These are phyloP conservation scores for Steinernema carpocapsae DNA, from an alignment of 2,888 invertebrate genomes.

Conservation along the genomic window DNA sequence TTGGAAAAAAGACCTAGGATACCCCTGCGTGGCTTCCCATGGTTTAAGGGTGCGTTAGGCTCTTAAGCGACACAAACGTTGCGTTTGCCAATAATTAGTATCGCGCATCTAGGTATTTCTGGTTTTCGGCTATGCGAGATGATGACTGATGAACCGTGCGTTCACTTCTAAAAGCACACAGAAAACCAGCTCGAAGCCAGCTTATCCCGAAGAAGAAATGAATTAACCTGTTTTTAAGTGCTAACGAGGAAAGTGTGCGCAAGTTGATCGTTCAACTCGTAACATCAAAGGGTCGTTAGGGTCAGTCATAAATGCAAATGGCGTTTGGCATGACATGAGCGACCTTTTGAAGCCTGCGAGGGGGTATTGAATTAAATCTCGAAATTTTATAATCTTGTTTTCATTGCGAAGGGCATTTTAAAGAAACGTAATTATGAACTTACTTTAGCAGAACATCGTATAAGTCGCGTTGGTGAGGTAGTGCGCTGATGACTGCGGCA, in stretches of 20 bases:
- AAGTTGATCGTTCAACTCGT: conserved; percentile 8
- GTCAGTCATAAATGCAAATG: neutral
- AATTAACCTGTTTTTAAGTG: conserved; percentile 24
- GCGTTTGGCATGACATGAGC: neutral
- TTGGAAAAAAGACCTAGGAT: too few relatives aligned
- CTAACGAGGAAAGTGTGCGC: neutral
- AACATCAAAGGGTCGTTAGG: neutral
- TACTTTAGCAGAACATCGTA: conserved; percentile 16
- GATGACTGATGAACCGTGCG: conserved; percentile 11
- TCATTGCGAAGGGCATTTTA: too few relatives aligned
- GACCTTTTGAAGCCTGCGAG: too few relatives aligned
- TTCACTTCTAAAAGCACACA: conserved; percentile 10
- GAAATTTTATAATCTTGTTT: too few relatives aligned
- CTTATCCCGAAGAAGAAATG: neutral
- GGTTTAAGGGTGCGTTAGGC: too few relatives aligned
- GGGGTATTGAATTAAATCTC: too few relatives aligned
- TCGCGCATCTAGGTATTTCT: neutral
- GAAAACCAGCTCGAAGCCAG: conserved; percentile 17
- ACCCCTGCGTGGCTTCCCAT: too few relatives aligned
- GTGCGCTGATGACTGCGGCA: neutral
- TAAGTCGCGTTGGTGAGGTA: conserved; percentile 5
- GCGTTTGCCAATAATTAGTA: neutral
- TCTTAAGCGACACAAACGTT: too few relatives aligned
- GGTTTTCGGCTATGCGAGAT: conserved; percentile 1
- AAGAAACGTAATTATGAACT: neutral